phyloP scores from a whole-genome alignment of 2,888 invertebrate species.

The Tridacna gigas region DNA sequence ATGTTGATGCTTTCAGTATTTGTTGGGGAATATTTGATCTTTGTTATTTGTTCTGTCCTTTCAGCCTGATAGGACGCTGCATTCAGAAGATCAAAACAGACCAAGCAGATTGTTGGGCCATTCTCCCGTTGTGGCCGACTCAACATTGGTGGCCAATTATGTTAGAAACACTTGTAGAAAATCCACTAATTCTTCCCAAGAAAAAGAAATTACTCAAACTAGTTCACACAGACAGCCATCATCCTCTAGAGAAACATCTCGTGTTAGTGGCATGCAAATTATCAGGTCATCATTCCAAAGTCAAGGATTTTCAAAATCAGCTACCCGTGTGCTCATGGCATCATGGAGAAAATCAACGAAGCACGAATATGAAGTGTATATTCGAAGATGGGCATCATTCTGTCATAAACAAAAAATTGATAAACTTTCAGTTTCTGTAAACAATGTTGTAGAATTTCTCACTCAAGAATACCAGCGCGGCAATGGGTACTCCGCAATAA shows the following conservation, averaged over 20 bases:
- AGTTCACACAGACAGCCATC: conserved; percentile 19
- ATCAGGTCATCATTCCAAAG: too few relatives aligned
- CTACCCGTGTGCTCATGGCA: too few relatives aligned
- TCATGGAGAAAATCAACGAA: too few relatives aligned
- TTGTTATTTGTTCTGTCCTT: conserved; percentile 55
- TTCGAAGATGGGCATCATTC: too few relatives aligned
- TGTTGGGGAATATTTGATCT: conserved; percentile 30
- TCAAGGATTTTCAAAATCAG: too few relatives aligned
- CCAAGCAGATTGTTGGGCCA: conserved; percentile 8
- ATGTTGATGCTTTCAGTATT: conserved; percentile 37
- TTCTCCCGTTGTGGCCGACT: conserved; percentile 48
- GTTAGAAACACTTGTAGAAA: conserved; percentile 30
- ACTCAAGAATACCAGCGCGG: too few relatives aligned
- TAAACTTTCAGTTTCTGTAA: too few relatives aligned
- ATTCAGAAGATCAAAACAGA: conserved; percentile 40
- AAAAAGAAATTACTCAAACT: conserved; percentile 5
- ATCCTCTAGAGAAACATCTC: conserved; percentile 44
- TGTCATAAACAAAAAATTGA: too few relatives aligned
- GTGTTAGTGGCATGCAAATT: conserved; percentile 47
- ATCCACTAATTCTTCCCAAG: conserved; percentile 29
- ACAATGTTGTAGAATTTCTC: too few relatives aligned
- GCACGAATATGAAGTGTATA: too few relatives aligned
- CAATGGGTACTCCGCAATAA: too few relatives aligned
- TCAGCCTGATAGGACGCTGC: conserved; percentile 52
- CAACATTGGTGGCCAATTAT: conserved; percentile 38